These are phyloP conservation scores for Hydrocynus forskahlii DNA, from an alignment of 2,797 vertebrate species.

Conservation along the genomic window DNA sequence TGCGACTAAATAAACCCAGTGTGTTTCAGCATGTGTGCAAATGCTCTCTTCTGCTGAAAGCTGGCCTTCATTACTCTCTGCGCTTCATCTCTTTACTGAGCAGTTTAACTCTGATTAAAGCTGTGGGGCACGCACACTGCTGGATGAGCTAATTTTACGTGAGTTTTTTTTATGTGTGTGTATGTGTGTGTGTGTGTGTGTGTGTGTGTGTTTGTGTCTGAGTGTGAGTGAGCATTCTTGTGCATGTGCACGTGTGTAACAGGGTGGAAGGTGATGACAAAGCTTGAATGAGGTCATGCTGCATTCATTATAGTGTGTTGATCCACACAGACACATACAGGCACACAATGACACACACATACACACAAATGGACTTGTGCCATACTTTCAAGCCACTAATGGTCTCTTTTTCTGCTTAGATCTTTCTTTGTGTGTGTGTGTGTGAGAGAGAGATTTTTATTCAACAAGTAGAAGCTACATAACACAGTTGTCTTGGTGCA, in stretches of 20 bases:
- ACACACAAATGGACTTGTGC: not conserved
- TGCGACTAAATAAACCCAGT: not conserved
- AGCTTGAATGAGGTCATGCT: slow-evolving; percentile 1
- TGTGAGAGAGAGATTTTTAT: too few species aligned
- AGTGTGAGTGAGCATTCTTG: not conserved
- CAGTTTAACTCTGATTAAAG: slow-evolving; percentile 7
- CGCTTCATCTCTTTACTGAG: not conserved
- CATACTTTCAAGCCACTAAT: not conserved
- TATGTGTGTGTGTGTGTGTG: not conserved
- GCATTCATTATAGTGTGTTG: not conserved
- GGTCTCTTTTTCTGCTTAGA: not conserved
- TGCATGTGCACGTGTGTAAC: not conserved
- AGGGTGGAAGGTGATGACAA: slow-evolving; percentile 14
- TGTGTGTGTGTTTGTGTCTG: not conserved
- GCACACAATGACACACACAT: too few species aligned
- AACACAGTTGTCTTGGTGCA: too few species aligned
- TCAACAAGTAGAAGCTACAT: too few species aligned
- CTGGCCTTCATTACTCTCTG: slow-evolving; percentile 1
- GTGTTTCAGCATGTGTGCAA: too few species aligned
- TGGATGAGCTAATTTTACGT: slow-evolving; percentile 17
- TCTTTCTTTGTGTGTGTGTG: not conserved
- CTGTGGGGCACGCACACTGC: not conserved
- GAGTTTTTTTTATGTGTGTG: not conserved
- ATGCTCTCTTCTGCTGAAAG: slow-evolving; percentile 8
- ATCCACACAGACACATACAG: not conserved